Conservation (phyloP, 2,113 vertebrate species). For the Cryptomyrus ogoouensis region DNA sequence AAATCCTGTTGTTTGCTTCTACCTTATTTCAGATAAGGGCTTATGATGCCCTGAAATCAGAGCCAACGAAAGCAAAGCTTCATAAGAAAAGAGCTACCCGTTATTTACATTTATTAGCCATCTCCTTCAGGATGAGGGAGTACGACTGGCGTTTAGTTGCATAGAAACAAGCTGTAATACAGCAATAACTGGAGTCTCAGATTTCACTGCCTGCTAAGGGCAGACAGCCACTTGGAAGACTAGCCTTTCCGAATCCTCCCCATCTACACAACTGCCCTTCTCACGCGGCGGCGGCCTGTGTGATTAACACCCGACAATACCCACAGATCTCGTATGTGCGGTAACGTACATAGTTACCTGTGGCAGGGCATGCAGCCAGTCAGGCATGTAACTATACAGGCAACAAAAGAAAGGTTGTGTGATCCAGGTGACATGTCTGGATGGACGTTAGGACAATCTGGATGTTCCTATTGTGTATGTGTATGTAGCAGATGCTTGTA, state of each 20-base stretch:
- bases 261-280: neutral
- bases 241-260: neutral
- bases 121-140: neutral
- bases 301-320: neutral
- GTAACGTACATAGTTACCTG: neutral
- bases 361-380: neutral
- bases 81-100: neutral
- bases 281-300: neutral
- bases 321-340: neutral
- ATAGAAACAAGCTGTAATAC: slow-evolving; percentile 60
- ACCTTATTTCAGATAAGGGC: neutral
- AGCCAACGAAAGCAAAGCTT: neutral
- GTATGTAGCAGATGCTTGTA: neutral
- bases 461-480: neutral
- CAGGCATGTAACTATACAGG: neutral
- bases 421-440: neutral
- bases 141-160: slow-evolving; percentile 37
- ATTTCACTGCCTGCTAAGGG: slow-evolving; percentile 48
- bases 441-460: neutral
- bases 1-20: neutral
- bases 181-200: slow-evolving; percentile 54
- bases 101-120: neutral
- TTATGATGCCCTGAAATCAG: neutral
- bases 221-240: slow-evolving; percentile 38
- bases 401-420: neutral